Conservation (phyloP, 2,888 invertebrate genomes). For the Lasioglossum lativentre region DNA sequence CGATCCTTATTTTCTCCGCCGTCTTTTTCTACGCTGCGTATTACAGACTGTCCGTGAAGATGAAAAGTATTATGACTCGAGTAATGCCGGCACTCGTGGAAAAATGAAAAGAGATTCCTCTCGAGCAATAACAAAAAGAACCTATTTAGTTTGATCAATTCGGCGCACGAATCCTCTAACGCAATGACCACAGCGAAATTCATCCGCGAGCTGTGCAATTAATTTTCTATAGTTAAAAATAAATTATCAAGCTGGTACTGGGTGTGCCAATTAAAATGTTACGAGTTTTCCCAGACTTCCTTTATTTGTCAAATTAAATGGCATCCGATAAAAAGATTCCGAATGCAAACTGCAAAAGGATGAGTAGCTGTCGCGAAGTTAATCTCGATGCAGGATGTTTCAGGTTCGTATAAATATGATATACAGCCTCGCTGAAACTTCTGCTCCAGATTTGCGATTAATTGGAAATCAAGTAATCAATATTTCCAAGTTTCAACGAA, state of each 20-base stretch:
- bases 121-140: neutral
- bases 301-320: too few species aligned
- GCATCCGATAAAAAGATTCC: neutral
- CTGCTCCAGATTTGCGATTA: neutral
- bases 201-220: neutral
- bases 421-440: neutral
- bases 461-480: neutral
- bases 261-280: too few species aligned
- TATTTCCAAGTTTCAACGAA: neutral
- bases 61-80: constrained; percentile 22
- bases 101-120: constrained; percentile 10
- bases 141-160: neutral
- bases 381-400: neutral
- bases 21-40: neutral
- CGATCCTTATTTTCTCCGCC: neutral
- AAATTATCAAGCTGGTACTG: neutral
- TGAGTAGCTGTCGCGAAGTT: neutral
- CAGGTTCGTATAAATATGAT: neutral
- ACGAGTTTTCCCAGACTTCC: too few species aligned
- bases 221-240: neutral
- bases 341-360: neutral
- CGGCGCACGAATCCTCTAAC: neutral
- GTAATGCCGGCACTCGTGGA: neutral
- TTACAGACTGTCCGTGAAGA: neutral
- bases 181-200: neutral